Percentiles rank a stretch among this genome's conserved stretches.
These are phyloP conservation scores for Tetramorium alpestre DNA, from an alignment of 1,140 invertebrate species.

Conservation along the genomic window DNA sequence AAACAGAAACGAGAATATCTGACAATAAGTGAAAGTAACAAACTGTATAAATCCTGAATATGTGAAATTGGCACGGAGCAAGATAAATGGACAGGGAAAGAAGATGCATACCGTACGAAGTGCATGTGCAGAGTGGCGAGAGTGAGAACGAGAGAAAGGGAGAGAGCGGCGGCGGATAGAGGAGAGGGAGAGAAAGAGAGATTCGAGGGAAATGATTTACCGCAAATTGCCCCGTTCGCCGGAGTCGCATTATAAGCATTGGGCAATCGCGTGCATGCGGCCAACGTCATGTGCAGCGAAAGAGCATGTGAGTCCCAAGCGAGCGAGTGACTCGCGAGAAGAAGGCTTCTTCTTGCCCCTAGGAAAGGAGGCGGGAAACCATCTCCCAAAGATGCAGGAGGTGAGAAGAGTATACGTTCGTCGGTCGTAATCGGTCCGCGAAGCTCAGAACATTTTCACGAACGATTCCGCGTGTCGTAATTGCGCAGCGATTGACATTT, in stretches of 20 bases:
- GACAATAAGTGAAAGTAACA: constrained; percentile 51
- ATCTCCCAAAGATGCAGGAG: constrained; percentile 11
- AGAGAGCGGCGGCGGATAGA: constrained; percentile 17
- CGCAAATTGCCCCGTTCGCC: constrained; percentile 80
- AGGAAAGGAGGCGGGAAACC: background rate
- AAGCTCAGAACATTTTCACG: constrained; percentile 15
- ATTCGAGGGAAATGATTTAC: constrained; percentile 80
- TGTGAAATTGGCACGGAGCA: constrained; percentile 35
- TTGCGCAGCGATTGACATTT: constrained; percentile 31
- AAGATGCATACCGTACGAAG: constrained; percentile 16
- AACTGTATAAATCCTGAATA: constrained; percentile 43
- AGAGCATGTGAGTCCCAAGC: constrained; percentile 78
- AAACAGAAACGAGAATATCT: background rate
- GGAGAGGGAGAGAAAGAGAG: background rate
- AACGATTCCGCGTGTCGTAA: constrained; percentile 41
- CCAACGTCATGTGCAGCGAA: constrained; percentile 77
- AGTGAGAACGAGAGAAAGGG: constrained; percentile 47
- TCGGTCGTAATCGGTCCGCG: background rate
- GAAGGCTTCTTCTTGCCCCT: constrained; percentile 36
- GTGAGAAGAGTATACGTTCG: constrained; percentile 1
- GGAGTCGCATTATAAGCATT: constrained; percentile 78
- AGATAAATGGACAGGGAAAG: constrained; percentile 28
- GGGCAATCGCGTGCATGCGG: constrained; percentile 78
- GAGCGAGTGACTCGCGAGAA: constrained; percentile 16
- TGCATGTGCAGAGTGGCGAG: constrained; percentile 38